Percentiles rank a stretch among this genome's conserved stretches.
phyloP scores from a whole-genome alignment of 2,797 vertebrate species.

The Steatocranus sp. region DNA sequence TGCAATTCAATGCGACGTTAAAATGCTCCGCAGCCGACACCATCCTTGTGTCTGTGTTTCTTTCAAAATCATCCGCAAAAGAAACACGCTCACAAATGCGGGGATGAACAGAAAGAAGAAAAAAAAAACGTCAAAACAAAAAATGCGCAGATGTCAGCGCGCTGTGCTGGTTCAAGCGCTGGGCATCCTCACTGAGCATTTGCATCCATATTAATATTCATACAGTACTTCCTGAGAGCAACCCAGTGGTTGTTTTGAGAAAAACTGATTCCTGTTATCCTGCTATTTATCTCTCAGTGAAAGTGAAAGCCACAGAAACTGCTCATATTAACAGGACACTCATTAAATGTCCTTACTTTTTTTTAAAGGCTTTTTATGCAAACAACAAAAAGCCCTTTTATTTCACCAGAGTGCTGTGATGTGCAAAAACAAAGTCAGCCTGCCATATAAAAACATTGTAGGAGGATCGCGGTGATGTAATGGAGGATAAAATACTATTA shows the following conservation, averaged over 20 bases:
- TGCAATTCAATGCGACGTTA: conserved; percentile 72
- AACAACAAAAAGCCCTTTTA: background rate
- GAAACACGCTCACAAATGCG: conserved; percentile 20
- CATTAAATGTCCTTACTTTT: background rate
- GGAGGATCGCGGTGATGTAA: background rate
- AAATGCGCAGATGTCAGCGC: conserved; percentile 56
- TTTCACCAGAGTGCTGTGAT: background rate
- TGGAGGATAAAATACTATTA: conserved; percentile 13
- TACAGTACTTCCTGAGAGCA: conserved; percentile 57
- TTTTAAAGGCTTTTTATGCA: background rate
- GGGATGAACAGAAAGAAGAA: background rate
- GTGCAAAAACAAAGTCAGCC: background rate
- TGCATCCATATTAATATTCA: conserved; percentile 71
- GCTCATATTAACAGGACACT: background rate
- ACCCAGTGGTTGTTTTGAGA: conserved; percentile 38
- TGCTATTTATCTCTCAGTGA: conserved; percentile 12
- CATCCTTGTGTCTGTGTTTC: background rate
- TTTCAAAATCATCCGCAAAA: background rate
- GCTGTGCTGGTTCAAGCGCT: conserved; percentile 54
- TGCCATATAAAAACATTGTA: background rate
- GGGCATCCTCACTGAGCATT: conserved; percentile 59
- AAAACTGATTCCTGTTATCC: conserved; percentile 29
- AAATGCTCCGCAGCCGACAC: conserved; percentile 50
- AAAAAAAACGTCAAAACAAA: conserved; percentile 42
- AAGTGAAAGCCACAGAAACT: background rate